Evolutionary conservation across 2,888 invertebrate species (phyloP).

Genomic region (Chalcosyrphus nemorum): DNA sequence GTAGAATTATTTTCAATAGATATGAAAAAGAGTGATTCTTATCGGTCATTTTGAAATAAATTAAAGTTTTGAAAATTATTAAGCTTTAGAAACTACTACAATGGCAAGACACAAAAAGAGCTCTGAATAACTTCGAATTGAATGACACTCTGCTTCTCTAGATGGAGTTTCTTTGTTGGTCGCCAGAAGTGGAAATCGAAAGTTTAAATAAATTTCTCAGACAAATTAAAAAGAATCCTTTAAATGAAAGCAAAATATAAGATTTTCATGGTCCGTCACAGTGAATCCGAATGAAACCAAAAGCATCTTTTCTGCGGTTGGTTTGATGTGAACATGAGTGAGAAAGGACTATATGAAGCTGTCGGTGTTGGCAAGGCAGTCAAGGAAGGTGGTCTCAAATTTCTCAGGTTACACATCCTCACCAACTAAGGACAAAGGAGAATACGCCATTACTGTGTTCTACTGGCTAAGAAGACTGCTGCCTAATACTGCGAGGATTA

Average conservation of each 20-base stretch:
- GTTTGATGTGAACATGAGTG: slow-evolving; percentile 88
- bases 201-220: slow-evolving; percentile 21
- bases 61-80: too few species aligned
- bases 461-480: slow-evolving; percentile 94
- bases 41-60: too few species aligned
- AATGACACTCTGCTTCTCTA: too few species aligned
- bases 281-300: slow-evolving; percentile 90
- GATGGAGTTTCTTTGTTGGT: slow-evolving; percentile 48
- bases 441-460: slow-evolving; percentile 92
- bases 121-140: too few species aligned
- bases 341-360: slow-evolving; percentile 83
- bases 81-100: too few species aligned
- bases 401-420: slow-evolving; percentile 90
- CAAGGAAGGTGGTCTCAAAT: slow-evolving; percentile 88
- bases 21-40: too few species aligned
- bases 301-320: slow-evolving; percentile 90
- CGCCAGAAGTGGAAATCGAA: slow-evolving; percentile 50
- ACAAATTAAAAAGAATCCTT: slow-evolving; percentile 44
- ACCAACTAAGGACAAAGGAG: slow-evolving; percentile 87
- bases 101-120: too few species aligned
- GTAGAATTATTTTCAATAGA: too few species aligned
- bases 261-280: slow-evolving; percentile 90
- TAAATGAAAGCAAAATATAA: slow-evolving; percentile 83
- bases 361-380: slow-evolving; percentile 89
- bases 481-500: slow-evolving; percentile 93